Conservation (phyloP, 2,113 vertebrate species). For the Fulica atra region DNA sequence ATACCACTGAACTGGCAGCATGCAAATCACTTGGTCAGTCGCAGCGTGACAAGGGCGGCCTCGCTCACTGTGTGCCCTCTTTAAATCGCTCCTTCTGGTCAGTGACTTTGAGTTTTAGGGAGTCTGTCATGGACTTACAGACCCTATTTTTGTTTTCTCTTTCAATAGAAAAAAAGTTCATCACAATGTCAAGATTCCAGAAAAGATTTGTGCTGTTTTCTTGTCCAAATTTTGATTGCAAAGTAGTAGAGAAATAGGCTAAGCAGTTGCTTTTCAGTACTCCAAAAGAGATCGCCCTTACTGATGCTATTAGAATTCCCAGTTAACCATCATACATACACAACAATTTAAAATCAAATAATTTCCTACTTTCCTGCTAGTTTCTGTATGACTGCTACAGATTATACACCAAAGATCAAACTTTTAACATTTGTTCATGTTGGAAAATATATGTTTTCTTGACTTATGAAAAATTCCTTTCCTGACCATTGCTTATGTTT, state of each 20-base stretch:
- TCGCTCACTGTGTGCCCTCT: neutral
- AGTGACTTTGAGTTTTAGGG: neutral
- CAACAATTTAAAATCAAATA: neutral
- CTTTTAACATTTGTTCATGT: neutral
- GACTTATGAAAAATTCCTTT: neutral
- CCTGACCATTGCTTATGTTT: neutral
- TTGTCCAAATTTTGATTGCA: neutral
- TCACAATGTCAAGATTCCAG: neutral
- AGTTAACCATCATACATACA: neutral
- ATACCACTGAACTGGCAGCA: neutral
- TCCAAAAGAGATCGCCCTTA: neutral
- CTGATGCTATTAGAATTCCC: neutral
- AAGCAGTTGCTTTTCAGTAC: neutral
- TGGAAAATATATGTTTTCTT: slow-evolving; percentile 7
- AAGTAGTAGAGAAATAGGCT: neutral
- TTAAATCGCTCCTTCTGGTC: neutral
- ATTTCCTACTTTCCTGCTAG: neutral
- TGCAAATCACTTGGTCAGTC: neutral
- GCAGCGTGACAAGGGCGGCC: neutral
- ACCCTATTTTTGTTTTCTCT: neutral
- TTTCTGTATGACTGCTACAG: neutral
- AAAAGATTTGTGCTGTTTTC: neutral
- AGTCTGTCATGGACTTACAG: neutral
- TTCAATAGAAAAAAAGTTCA: neutral
- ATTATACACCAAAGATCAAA: neutral